Conservation (phyloP, 2,113 vertebrate species). For the Rhegmatorhina hoffmannsi region DNA sequence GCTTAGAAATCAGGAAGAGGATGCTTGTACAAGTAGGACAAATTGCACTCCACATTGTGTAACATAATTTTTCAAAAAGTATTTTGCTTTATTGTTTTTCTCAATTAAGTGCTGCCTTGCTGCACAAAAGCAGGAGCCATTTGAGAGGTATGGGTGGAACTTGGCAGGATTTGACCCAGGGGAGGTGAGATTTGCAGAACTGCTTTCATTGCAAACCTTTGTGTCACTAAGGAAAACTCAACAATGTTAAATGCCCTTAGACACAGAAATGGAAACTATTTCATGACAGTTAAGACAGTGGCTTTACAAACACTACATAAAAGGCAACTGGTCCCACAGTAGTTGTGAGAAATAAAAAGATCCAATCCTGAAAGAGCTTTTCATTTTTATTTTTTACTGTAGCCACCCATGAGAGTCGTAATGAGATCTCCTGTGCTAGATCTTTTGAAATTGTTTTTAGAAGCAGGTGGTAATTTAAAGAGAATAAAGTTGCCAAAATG, state of each 20-base stretch:
- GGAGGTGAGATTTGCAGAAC: not conserved
- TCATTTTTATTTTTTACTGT: not conserved
- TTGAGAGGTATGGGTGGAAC: not conserved
- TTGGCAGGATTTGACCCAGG: not conserved
- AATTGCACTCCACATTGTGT: not conserved
- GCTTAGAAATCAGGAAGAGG: not conserved
- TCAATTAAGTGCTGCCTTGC: not conserved
- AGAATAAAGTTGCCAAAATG: conserved; percentile 2
- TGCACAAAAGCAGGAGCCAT: not conserved
- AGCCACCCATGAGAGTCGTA: not conserved
- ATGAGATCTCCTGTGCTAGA: not conserved
- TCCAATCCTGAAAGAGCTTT: not conserved
- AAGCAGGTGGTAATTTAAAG: conserved; percentile 21
- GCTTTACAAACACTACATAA: not conserved
- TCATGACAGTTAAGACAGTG: not conserved
- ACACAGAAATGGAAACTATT: not conserved
- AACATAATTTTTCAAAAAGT: not conserved
- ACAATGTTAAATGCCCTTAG: not conserved
- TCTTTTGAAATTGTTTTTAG: conserved; percentile 23
- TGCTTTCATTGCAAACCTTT: not conserved
- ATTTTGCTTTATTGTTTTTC: conserved; percentile 26
- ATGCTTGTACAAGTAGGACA: not conserved
- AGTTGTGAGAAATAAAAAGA: not conserved
- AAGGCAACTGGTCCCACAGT: not conserved
- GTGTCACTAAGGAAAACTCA: not conserved